Percentiles rank a stretch among this genome's conserved stretches.
phyloP scores from a whole-genome alignment of 2,888 invertebrate genomes.

The Apotomis turbidana region DNA sequence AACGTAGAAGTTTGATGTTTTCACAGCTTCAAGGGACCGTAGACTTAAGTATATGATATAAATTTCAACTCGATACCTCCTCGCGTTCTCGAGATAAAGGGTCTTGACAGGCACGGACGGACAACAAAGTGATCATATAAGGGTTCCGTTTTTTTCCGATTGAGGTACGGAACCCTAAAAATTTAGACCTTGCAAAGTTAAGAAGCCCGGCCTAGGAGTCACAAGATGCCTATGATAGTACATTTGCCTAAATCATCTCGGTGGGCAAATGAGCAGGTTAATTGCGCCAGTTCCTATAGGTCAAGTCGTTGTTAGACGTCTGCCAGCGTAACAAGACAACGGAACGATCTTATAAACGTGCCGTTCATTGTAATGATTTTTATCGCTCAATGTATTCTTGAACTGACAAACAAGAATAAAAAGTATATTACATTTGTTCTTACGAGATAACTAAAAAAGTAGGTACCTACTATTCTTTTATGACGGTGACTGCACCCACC shows the following conservation, averaged over 20 bases:
- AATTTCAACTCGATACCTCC: too few relatives aligned
- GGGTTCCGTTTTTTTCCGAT: too few relatives aligned
- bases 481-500: too few relatives aligned
- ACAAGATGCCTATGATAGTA: neutral
- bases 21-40: too few relatives aligned
- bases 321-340: slow-evolving; percentile 48
- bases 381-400: neutral
- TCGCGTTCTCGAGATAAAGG: too few relatives aligned
- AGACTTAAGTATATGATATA: too few relatives aligned
- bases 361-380: slow-evolving; percentile 8
- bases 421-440: neutral
- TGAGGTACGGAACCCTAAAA: too few relatives aligned
- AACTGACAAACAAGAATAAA: neutral
- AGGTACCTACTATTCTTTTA: too few relatives aligned
- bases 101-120: too few relatives aligned
- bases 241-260: slow-evolving; percentile 43
- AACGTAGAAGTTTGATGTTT: too few relatives aligned
- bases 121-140: too few relatives aligned
- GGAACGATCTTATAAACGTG: slow-evolving; percentile 26
- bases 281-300: slow-evolving; percentile 69
- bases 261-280: slow-evolving; percentile 62
- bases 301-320: slow-evolving; percentile 64
- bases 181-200: neutral
- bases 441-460: too few relatives aligned
- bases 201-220: neutral